Evolutionary conservation across 2,113 vertebrate genomes (phyloP), one percentile per base, ranked within the genome.

Genomic region (Anguilla japonica): DNA sequence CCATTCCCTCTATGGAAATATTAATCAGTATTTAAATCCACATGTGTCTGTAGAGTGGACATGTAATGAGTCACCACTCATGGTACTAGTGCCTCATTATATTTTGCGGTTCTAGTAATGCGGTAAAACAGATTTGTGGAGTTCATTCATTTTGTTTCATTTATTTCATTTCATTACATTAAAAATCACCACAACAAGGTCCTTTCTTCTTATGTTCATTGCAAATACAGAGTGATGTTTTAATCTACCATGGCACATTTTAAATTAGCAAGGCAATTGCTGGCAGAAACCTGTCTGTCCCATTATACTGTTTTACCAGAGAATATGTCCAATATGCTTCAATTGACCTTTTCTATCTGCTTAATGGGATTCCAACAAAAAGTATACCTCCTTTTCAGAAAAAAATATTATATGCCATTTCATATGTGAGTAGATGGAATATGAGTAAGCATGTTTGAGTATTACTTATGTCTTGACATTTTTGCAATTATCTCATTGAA

Each of bases 311-410:
- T 34, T 75, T 75, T 34, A 75, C 71, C n/a, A 34, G n/a, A 34
- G n/a, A 71, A n/a, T n/a, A 34, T 75, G 71, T 75, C 71, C 71
- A 75, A 75, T 75, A 75, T 75, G 71, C n/a, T 75, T 75, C n/a
- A 75, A 75, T 34, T 75, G 71, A 75, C 71, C 71, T 75, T 75
- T 75, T 34, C 5, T 75, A 14, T 34, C 60, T 26, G 22, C 71
- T 14, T 75, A 75, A 75, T 13, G 11, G n/a, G 26, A 22, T 26
- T 29, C 71, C 8, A n/a, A 75, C 34, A 2, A 29, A n/a, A 67
- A 75, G 71, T 22, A 34, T 75, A 34, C 26, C n/a, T 75, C 11
- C 71, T 75, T 63, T 71, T 71, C 63, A 71, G 63, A 7, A 8
- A 71, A 71, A n/a, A 22, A 22, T 46, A 71, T 71, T 71, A 71